phyloP scores from a whole-genome alignment of 2,888 invertebrate species.

The Caenorhabditis becei region DNA sequence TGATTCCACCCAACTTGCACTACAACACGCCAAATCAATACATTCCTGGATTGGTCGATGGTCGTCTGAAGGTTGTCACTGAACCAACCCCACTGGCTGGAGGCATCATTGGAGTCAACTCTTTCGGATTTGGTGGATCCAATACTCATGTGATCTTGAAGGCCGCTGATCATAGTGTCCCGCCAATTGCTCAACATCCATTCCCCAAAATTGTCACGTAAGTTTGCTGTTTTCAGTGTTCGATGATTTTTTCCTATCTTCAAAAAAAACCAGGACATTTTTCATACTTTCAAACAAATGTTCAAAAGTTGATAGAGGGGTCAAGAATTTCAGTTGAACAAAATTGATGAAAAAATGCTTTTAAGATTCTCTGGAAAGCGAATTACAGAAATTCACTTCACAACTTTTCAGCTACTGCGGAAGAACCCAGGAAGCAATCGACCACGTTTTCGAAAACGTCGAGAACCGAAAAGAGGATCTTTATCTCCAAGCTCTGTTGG shows the following conservation, averaged over 20 bases:
- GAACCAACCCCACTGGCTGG: constrained; percentile 91
- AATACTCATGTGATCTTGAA: constrained; percentile 91
- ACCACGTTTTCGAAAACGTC: constrained; percentile 80
- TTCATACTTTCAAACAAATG: too few species aligned
- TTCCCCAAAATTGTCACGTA: constrained; percentile 76
- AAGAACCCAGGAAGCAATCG: constrained; percentile 85
- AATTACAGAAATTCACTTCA: too few species aligned
- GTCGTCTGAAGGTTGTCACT: constrained; percentile 91
- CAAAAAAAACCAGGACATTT: too few species aligned
- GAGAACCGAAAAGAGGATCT: constrained; percentile 72
- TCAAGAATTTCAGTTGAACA: too few species aligned
- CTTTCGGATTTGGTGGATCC: constrained; percentile 97
- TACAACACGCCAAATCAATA: constrained; percentile 91
- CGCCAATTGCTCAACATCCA: constrained; percentile 52
- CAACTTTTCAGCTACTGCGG: constrained; percentile 85
- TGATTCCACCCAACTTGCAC: constrained; percentile 94
- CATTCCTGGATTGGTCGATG: constrained; percentile 92
- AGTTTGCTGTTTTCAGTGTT: too few species aligned
- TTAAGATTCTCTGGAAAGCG: too few species aligned
- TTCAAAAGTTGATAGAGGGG: too few species aligned
- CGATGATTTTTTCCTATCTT: too few species aligned
- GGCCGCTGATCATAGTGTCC: constrained; percentile 67
- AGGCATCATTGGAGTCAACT: constrained; percentile 94
- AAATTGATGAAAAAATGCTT: too few species aligned
- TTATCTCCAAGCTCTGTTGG: constrained; percentile 76